phyloP scores from a whole-genome alignment of 2,113 vertebrate genomes.

The Dipodomys merriami region DNA sequence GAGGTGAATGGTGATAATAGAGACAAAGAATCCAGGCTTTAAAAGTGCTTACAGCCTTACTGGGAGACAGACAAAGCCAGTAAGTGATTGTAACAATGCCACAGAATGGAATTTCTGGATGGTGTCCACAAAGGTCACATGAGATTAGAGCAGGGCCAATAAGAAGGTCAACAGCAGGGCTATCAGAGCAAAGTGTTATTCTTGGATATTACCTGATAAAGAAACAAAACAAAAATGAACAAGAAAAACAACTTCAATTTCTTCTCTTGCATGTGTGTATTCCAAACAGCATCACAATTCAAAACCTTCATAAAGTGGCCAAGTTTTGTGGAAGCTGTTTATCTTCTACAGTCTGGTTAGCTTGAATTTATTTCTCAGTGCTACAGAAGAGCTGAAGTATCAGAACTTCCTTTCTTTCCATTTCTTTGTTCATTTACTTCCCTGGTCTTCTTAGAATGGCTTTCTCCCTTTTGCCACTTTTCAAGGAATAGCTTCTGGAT shows the following conservation, averaged over 20 bases:
- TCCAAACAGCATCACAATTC: neutral
- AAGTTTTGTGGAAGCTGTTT: neutral
- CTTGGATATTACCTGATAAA: neutral
- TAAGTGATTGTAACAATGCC: neutral
- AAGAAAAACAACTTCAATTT: too few relatives aligned
- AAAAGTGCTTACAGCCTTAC: neutral
- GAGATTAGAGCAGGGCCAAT: neutral
- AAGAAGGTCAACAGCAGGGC: neutral
- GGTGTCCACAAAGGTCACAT: too few relatives aligned
- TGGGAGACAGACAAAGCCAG: neutral
- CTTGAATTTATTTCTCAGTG: neutral
- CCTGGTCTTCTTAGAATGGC: neutral
- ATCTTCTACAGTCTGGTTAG: neutral
- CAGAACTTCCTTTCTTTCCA: neutral
- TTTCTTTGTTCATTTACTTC: conserved; percentile 20
- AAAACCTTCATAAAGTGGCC: neutral
- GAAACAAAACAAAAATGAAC: neutral
- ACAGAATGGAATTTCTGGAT: neutral
- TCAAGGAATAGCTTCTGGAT: neutral
- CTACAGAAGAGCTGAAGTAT: neutral
- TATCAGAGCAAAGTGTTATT: neutral
- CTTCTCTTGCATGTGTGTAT: neutral
- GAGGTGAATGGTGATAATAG: neutral
- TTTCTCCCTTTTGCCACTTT: neutral
- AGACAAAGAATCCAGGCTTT: neutral